phyloP scores from a whole-genome alignment of 2,113 vertebrate genomes.

The Vidua chalybeata region DNA sequence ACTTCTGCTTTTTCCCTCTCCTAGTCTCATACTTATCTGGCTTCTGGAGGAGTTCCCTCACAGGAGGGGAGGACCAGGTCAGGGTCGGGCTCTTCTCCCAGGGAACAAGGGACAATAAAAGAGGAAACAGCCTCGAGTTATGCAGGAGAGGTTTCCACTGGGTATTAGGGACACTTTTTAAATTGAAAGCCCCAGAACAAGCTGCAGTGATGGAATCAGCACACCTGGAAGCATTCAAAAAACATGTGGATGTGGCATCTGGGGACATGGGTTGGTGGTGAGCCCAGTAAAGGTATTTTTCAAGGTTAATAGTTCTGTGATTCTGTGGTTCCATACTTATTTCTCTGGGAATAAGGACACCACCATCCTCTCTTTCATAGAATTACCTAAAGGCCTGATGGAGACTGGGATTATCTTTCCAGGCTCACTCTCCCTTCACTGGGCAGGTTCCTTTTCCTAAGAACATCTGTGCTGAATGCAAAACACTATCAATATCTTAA shows the following conservation, averaged over 20 bases:
- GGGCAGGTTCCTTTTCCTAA: background rate
- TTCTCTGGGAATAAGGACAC: background rate
- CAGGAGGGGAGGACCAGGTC: background rate
- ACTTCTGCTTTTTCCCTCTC: background rate
- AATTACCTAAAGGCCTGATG: background rate
- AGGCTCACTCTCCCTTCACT: fast-evolving
- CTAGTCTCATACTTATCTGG: background rate
- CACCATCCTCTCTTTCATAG: background rate
- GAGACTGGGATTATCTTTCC: background rate
- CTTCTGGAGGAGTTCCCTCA: background rate
- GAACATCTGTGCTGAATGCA: background rate
- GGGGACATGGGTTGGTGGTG: too few relatives aligned
- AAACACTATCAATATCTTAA: background rate
- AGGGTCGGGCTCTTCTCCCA: background rate
- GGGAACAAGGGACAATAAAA: background rate
- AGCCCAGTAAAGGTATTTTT: background rate
- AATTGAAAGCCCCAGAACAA: background rate
- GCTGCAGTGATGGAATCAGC: background rate
- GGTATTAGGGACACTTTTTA: background rate
- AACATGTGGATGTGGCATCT: fast-evolving
- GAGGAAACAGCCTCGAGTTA: background rate
- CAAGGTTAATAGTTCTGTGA: background rate
- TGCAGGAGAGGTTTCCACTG: background rate
- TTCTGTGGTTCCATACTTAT: background rate
- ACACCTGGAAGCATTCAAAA: background rate